Evolutionary conservation across 2,797 vertebrate genomes (phyloP).

Genomic region (Fistularia tabacaria): DNA sequence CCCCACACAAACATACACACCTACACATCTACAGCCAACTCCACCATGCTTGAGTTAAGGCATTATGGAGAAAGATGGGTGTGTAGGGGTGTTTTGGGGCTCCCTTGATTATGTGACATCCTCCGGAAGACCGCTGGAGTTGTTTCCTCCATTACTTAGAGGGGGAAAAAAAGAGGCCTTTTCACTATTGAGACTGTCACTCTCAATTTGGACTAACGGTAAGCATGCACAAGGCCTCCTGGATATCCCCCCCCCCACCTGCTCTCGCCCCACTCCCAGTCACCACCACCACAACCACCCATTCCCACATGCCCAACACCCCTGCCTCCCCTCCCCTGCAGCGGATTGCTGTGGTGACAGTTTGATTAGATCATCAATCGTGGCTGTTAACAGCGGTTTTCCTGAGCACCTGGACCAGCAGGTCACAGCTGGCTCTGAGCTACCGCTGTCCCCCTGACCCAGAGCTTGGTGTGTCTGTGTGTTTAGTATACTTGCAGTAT

Average conservation of each 20-base stretch:
- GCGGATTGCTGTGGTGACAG: slow-evolving; percentile 92
- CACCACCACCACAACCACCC: slow-evolving; percentile 7
- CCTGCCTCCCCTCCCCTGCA: slow-evolving; percentile 70
- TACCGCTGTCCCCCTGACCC: slow-evolving; percentile 91
- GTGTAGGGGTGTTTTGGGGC: slow-evolving; percentile 56
- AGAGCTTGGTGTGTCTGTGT: slow-evolving; percentile 36
- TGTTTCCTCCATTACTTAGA: slow-evolving; percentile 97
- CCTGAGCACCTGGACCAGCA: slow-evolving; percentile 98
- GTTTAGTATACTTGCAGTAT: slow-evolving; percentile 8
- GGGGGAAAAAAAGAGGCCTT: slow-evolving; percentile 77
- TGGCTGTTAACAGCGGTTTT: slow-evolving; percentile 97
- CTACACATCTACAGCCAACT: neutral
- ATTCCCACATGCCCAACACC: slow-evolving; percentile 19
- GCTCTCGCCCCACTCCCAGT: slow-evolving; percentile 40
- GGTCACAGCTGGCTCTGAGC: slow-evolving; percentile 96
- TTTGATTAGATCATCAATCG: slow-evolving; percentile 99
- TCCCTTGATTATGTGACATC: slow-evolving; percentile 92
- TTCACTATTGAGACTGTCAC: slow-evolving; percentile 98
- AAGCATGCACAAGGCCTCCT: slow-evolving; percentile 91
- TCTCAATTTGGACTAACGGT: slow-evolving; percentile 97
- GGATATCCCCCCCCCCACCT: slow-evolving; percentile 71
- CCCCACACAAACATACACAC: too few relatives aligned
- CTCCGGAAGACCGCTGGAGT: slow-evolving; percentile 92
- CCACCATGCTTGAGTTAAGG: slow-evolving; percentile 15
- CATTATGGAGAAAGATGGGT: slow-evolving; percentile 15